Conservation (phyloP, 2,888 invertebrate genomes). For the Strigamia crassipes region DNA sequence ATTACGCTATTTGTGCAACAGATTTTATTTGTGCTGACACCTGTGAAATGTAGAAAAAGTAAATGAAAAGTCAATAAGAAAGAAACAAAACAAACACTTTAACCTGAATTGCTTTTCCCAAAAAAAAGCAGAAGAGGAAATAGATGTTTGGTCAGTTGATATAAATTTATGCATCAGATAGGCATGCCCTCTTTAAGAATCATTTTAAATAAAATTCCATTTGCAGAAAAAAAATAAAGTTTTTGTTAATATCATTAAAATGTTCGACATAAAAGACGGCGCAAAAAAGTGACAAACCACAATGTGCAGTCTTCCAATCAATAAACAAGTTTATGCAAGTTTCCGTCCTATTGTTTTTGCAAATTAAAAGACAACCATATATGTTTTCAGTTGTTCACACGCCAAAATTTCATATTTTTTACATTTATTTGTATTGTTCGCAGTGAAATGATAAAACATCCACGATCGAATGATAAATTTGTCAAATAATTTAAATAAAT, state of each 20-base stretch:
- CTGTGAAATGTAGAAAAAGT: not conserved
- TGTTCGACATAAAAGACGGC: not conserved
- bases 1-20: not conserved
- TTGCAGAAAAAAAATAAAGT: no score
- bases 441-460: not conserved
- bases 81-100: not conserved
- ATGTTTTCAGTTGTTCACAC: not conserved
- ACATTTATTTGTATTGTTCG: not conserved
- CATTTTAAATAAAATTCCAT: no score
- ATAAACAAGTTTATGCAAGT: not conserved
- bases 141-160: no score
- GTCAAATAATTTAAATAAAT: not conserved
- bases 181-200: no score
- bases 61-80: not conserved
- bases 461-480: not conserved
- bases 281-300: not conserved
- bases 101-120: not conserved
- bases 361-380: not conserved
- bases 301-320: slow-evolving; percentile 8
- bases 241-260: no score
- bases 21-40: not conserved
- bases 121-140: no score
- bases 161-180: no score
- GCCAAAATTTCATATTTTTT: not conserved
- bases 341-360: not conserved